Percentiles rank a stretch among this genome's conserved stretches.
phyloP scores from a whole-genome alignment of 2,888 invertebrate species.

The Watsonalla cultraria region DNA sequence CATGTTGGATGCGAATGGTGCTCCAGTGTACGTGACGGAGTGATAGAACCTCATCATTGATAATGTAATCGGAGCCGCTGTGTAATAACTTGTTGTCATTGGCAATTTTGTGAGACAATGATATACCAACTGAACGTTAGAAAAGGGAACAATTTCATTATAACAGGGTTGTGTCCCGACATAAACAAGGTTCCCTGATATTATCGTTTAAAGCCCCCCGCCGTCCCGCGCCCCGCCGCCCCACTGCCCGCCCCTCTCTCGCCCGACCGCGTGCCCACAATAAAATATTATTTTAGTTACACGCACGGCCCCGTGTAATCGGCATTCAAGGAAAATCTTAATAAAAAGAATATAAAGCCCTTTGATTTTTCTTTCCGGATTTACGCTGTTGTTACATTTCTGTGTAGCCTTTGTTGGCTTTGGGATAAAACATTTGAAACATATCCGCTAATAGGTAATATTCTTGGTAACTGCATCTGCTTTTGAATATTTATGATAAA shows the following conservation, averaged over 20 bases:
- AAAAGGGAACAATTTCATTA: not conserved
- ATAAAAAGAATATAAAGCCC: not conserved
- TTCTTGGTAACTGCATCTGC: too few relatives aligned
- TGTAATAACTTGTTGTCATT: not conserved
- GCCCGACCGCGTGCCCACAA: not conserved
- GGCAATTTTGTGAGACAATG: not conserved
- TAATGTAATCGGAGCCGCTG: too few relatives aligned
- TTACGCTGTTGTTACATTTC: not conserved
- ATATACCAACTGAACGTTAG: not conserved
- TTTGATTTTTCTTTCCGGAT: not conserved
- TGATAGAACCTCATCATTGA: too few relatives aligned
- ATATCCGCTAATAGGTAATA: too few relatives aligned
- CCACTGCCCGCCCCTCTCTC: not conserved
- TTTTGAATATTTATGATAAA: too few relatives aligned
- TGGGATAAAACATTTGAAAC: too few relatives aligned
- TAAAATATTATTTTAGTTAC: not conserved
- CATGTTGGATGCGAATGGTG: too few relatives aligned
- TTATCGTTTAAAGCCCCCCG: not conserved
- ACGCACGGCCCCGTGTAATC: not conserved
- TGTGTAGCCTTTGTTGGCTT: too few relatives aligned
- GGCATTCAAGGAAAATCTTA: not conserved
- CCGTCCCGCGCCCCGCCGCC: not conserved
- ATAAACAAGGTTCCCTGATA: not conserved
- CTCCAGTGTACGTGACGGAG: too few relatives aligned
- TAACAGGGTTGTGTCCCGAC: not conserved